Evolutionary conservation across 2,888 invertebrate genomes (phyloP), one percentile per base, ranked within the genome.

Genomic region (Dasysyrphus tricinctus): DNA sequence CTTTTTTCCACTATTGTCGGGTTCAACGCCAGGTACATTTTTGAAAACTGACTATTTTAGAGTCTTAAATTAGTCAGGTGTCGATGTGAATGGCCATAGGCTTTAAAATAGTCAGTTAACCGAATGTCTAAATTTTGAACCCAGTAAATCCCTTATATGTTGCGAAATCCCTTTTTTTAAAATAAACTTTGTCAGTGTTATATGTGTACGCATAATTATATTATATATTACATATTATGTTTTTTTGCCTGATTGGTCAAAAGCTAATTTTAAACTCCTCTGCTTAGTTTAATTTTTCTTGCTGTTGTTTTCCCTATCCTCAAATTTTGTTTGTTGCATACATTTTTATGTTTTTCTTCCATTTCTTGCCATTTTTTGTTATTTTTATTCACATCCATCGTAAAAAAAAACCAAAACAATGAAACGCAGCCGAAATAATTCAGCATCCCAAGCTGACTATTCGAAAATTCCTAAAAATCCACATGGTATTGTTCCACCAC

Each of bases 391-490:
- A 80, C 84, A 75, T 87, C 74, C 80, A 74, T 72, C 47, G 73
- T 42, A 57, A 80, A 70, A 80, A 70, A 56, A 44, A 70, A 67
- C 24, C 44, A 42, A 59, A 73, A 80, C 54, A 75, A 67, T 37
- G 69, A 75, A 59, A 39, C 78, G 88, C 89, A 94, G 93, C 88
- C 94, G 94, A 67, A 95, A 94, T 47, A 94, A 94, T 89, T 95
- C 94, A 12, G 94, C 94, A 57, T 93, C 94, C 6, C 94, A 94
- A 90, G 94, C 94, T 88, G 95, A 95, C 92, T 94, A 94, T 92
- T 92, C 90, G 88, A 91, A 92, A 90, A 80, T 90, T 91, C 93
- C 91, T 90, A 94, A 91, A 91, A 92, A 89, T 90, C 91, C 90
- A 79, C 92, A 90, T 73, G 89, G 90, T 74, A 89, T 90, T 70